phyloP scores from a whole-genome alignment of 1,140 invertebrate species.

The Mya arenaria region DNA sequence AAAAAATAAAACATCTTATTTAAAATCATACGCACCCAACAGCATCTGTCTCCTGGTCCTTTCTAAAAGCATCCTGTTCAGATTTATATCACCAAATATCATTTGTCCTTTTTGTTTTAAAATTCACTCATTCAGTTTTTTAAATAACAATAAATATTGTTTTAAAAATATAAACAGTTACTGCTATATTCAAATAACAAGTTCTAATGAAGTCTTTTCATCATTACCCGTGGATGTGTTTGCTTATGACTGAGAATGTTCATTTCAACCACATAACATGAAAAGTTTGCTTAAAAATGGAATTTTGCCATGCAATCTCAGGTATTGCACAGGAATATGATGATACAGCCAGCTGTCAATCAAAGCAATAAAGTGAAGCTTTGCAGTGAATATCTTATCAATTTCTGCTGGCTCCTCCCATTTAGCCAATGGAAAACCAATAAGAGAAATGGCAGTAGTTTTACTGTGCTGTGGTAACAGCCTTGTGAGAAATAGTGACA shows the following conservation, averaged over 20 bases:
- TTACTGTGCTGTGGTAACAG: too few relatives aligned
- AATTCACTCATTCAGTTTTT: background rate
- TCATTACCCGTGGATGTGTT: too few relatives aligned
- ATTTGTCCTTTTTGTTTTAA: constrained; percentile 25
- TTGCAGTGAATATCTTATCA: background rate
- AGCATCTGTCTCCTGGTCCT: constrained; percentile 36
- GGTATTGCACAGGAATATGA: background rate
- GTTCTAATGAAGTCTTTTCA: too few relatives aligned
- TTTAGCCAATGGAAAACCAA: background rate
- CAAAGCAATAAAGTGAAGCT: too few relatives aligned
- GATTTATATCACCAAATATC: constrained; percentile 49
- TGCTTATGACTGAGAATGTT: too few relatives aligned
- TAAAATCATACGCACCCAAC: constrained; percentile 27
- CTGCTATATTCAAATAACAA: background rate
- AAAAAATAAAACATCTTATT: too few relatives aligned
- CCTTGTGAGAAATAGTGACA: too few relatives aligned
- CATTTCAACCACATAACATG: background rate
- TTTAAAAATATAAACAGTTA: background rate
- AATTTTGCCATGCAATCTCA: background rate
- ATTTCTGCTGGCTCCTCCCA: background rate
- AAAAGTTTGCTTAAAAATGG: constrained; percentile 1
- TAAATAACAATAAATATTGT: constrained; percentile 6
- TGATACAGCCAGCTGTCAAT: background rate
- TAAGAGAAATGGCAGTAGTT: background rate
- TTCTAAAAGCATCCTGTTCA: constrained; percentile 41